Conservation (phyloP, 1,140 invertebrate genomes). For the Camponotus vicinus region DNA sequence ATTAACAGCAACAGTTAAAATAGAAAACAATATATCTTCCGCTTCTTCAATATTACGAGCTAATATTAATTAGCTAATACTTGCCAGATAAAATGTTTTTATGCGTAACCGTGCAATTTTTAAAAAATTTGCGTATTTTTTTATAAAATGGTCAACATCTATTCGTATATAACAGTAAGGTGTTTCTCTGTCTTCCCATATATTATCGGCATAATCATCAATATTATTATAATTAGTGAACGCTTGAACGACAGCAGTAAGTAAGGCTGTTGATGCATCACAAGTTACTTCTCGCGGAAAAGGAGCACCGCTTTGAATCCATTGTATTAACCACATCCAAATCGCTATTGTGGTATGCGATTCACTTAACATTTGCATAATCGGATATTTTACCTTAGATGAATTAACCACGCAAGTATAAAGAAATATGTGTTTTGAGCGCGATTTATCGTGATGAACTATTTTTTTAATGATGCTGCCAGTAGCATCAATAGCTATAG, state of each 20-base stretch:
- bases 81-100: conserved; percentile 35
- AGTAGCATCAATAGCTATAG: conserved; percentile 24
- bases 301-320: conserved; percentile 56
- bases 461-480: conserved; percentile 22
- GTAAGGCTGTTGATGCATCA: conserved; percentile 64
- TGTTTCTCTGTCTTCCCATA: too few relatives aligned
- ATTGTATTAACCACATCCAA: conserved; percentile 61
- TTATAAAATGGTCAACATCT: too few relatives aligned
- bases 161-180: too few relatives aligned
- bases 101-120: not conserved
- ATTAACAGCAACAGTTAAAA: conserved; percentile 31
- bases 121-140: conserved; percentile 21
- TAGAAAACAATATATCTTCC: conserved; percentile 52
- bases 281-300: conserved; percentile 64
- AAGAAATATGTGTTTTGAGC: conserved; percentile 22
- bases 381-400: conserved; percentile 38
- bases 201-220: too few relatives aligned
- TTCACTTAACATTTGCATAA: conserved; percentile 58
- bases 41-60: conserved; percentile 21
- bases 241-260: too few relatives aligned
- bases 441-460: conserved; percentile 2
- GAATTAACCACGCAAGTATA: conserved; percentile 31
- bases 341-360: conserved; percentile 48
- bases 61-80: conserved; percentile 59
- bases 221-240: too few relatives aligned